Evolutionary conservation across 2,888 invertebrate genomes (phyloP), one percentile per base, ranked within the genome.

Genomic region (Patella depressa): DNA sequence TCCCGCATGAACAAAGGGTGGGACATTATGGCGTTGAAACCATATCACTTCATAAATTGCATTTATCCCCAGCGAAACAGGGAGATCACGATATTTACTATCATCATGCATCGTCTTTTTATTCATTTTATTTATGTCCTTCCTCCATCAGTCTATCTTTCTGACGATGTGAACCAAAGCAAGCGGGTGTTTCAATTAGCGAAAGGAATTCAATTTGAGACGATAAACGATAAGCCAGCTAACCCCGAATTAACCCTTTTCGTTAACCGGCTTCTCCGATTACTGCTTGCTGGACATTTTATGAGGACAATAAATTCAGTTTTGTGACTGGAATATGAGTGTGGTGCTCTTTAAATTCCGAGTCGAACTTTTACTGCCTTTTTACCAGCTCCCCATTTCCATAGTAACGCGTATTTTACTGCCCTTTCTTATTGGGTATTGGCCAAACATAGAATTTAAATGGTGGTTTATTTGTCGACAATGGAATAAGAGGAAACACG

Each of bases 351-450:
- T 65, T 65, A 65, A 65, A 65, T 65, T 65, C 65, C 24, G 65
- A 14, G 65, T 65, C 65, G 19, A 65, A 65, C 19, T 65, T 65
- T 65, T 65, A 65, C 65, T 65, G 65, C 65, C 65, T 65, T 65
- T 65, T 65, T 65, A 65, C 65, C 19, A 65, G 65, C 65, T 65
- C 19, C 65, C 19, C 65, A 65, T 65, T 65, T 19, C 65, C 65
- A 65, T 65, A 65, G 65, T 65, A 65, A 65, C 65, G 45, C 65
- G 19, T 65, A 65, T 65, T 65, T 65, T 65, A 65, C 65, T 65
- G 24, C 19, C 24, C 14, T 65, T 19, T 65, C 65, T 65, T 65
- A 65, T 65, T 24, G 65, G 65, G 24, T 65, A 65, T 65, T 65
- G 65, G 65, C 24, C 65, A 19, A 65, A 65, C 65, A 65, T 65